Percentiles rank a stretch among this genome's conserved stretches.
These are phyloP conservation scores for Sturmia bella DNA, from an alignment of 2,888 invertebrate species.

Conservation along the genomic window DNA sequence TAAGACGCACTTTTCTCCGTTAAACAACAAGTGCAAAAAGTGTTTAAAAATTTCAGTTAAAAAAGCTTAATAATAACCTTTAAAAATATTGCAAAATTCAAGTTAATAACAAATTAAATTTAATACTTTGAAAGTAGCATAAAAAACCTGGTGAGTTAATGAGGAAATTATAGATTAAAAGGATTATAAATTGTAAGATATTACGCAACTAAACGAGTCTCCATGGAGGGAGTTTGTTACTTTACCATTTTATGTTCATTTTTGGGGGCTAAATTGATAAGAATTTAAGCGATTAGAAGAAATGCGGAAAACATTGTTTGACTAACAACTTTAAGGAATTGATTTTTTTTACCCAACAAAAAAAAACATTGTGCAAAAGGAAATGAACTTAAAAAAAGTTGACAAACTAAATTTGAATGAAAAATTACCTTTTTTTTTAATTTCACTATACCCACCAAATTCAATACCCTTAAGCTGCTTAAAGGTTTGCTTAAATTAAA, in stretches of 20 bases:
- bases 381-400: too few relatives aligned
- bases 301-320: too few relatives aligned
- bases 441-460: too few relatives aligned
- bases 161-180: neutral
- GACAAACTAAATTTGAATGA: too few relatives aligned
- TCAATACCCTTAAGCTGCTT: too few relatives aligned
- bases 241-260: neutral
- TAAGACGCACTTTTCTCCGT: slow-evolving; percentile 50
- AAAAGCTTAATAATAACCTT: neutral
- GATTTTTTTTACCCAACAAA: neutral
- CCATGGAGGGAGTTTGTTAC: neutral
- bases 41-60: slow-evolving; percentile 34
- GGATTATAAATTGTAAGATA: slow-evolving; percentile 10
- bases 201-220: slow-evolving; percentile 40
- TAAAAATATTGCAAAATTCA: too few relatives aligned
- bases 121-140: slow-evolving; percentile 8
- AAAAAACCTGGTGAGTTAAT: slow-evolving; percentile 41
- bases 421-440: too few relatives aligned
- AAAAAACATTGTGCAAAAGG: too few relatives aligned
- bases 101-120: neutral
- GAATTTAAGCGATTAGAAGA: too few relatives aligned
- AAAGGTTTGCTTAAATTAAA: too few relatives aligned
- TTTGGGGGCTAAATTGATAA: too few relatives aligned
- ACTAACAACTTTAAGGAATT: neutral
- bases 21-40: slow-evolving; percentile 42